Base-by-base conservation (phyloP, 2,113 vertebrate genomes). In the human region DNA sequence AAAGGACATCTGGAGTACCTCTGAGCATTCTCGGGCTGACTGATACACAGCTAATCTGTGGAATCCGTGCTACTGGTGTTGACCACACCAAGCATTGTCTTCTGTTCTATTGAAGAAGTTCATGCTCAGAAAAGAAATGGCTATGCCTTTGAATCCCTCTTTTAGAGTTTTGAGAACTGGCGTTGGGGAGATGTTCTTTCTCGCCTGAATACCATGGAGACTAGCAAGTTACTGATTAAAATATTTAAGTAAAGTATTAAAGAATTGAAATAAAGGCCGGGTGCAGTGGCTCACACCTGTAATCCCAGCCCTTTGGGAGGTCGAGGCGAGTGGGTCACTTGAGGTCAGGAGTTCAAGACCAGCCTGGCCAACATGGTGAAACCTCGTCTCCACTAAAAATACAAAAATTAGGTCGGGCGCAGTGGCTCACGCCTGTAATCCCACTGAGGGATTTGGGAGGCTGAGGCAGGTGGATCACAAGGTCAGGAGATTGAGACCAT, bases 21-120 rank as follows among this genome's bases (percentile, higher is more conserved):
- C 99, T 99, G 1, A 99, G 99, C 95, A 99, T 99, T 89, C 99
- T 99, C 95, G 99, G 99, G 98, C 98, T 99, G 97, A 99, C 99
- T 30, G 99, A 99, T 94, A 98, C 99, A 86, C 99, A 99, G 97
- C 99, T 99, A 23, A 99, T 99, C 72, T 99, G 99, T 97, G 99
- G 99, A 23, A 99, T 99, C 95, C 99, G 99, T 98, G 99, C 99
- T 61, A 99, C 99, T 25, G 99, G 99, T 11, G 99, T 99, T 11
- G 99, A 99, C 45, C 99, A 99, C 59, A 99, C 98, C 70, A 99
- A 99, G 52, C 99, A 99, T 23, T 64, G 94, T 93, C 45, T 99
- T 99, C 97, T 99, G 99, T 92, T 99, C 99, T 43, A 98, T 99
- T 68, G 99, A 99, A 90, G 99, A 99, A 50, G 99, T 99, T 17